Conservation (phyloP, 2,113 vertebrate species). For the Pao palembangensis region DNA sequence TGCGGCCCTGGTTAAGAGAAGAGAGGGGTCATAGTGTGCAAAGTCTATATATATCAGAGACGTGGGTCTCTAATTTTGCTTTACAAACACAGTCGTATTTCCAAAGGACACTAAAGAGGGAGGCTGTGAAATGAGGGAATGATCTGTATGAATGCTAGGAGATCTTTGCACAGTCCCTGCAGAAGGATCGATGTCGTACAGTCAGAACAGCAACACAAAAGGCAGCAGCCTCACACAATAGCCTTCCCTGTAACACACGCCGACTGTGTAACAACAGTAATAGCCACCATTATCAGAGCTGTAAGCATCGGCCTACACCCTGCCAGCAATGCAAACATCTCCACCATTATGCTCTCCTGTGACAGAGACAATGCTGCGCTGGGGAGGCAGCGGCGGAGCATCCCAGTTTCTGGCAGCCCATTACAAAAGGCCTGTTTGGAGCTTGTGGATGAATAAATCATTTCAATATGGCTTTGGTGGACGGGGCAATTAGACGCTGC, state of each 20-base stretch:
- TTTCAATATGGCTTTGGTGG: constrained; percentile 72
- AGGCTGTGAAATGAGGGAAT: not conserved
- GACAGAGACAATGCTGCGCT: constrained; percentile 52
- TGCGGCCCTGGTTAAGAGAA: constrained; percentile 24
- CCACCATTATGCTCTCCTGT: constrained; percentile 50
- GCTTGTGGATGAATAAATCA: constrained; percentile 73
- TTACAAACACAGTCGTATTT: too few relatives aligned
- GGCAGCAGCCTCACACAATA: constrained; percentile 3
- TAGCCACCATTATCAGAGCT: constrained; percentile 41
- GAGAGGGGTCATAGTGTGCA: constrained; percentile 8
- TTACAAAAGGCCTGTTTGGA: constrained; percentile 56
- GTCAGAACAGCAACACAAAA: constrained; percentile 15
- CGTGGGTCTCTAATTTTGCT: too few relatives aligned
- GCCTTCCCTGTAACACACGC: constrained; percentile 17
- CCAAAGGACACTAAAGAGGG: too few relatives aligned
- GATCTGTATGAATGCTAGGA: not conserved
- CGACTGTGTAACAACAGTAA: constrained; percentile 44
- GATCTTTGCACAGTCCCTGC: not conserved
- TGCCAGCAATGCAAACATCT: constrained; percentile 47
- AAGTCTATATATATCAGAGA: too few relatives aligned
- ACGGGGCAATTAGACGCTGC: constrained; percentile 69
- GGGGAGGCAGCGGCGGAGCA: constrained; percentile 41
- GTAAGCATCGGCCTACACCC: constrained; percentile 57
- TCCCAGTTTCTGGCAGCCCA: constrained; percentile 48
- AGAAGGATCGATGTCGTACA: constrained; percentile 13